Base-by-base conservation (phyloP, 1,140 invertebrate genomes). In the Lordiphosa clarofinis region DNA sequence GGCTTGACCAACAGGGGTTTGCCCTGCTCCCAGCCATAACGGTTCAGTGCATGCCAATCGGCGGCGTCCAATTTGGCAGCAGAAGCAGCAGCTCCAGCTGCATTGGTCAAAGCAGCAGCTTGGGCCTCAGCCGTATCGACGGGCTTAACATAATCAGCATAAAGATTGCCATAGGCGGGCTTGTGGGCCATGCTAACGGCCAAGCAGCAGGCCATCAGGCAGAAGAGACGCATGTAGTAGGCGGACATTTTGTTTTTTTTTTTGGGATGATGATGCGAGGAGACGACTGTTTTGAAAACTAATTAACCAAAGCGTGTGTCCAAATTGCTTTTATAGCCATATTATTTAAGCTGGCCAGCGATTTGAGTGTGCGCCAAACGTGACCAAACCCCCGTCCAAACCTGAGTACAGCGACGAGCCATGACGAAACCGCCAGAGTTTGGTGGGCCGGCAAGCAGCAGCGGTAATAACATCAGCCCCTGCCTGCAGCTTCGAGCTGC, bases 251-350 rank as follows among this genome's bases (percentile, higher is more conserved):
- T 40, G 6, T 28, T 28, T 28, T 28, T 28, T 28, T 5, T 19
- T 15, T 36, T 47, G 10, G 38, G 19, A 24, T 4, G 21, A 31
- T 72, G 74, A 37, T 79, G 74, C 64, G 64, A 79, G 69, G 74
- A 78, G 46, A 59, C 35, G 72, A 73, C 59, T 68, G 58, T 72
- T 64, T 52, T 48, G 54, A 54, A 76, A 78, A 82, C 78, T 82
- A 82, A 82, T 82, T 84, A 70, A 59, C 68, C 71, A 65, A 21
- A 78, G 78, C 78, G 69, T 71, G 64, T 78, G 78, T 56, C 61
- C 73, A 84, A 84, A 86, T 84, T 84, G 78, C 78, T 84, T 84
- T 84, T 84, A 84, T 84, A 84, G 79, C 79, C 71, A 84, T 59
- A 56, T 43, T 68, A 70, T 78, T 84, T 78, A 57, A 54, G 68